A percentile compares a stretch with the other conserved stretches of the same genome.
Evolutionary conservation across 2,888 invertebrate genomes (phyloP).

Genomic region (Phyto melanocephala): DNA sequence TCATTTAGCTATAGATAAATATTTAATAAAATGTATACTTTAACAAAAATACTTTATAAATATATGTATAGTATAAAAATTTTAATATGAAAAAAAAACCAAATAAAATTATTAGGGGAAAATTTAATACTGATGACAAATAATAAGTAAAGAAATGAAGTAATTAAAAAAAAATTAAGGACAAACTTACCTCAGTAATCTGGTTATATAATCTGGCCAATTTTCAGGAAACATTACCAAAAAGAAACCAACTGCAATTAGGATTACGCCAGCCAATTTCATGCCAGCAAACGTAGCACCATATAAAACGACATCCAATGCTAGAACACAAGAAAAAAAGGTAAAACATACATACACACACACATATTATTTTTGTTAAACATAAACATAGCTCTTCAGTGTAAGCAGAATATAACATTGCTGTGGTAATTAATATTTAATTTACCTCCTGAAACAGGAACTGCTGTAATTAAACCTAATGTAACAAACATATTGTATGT

Average conservation of each 20-base stretch:
- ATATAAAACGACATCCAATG: conserved; percentile 91
- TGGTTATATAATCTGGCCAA: conserved; percentile 96
- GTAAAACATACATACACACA: no score
- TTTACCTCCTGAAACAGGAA: conserved; percentile 95
- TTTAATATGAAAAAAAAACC: background rate
- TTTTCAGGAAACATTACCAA: conserved; percentile 97
- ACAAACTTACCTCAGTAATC: conserved; percentile 87
- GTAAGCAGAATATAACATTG: background rate
- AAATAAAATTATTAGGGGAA: background rate
- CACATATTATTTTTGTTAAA: no score
- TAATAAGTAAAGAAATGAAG: background rate
- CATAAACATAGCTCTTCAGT: background rate
- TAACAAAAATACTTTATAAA: conserved; percentile 46
- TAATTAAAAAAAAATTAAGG: background rate
- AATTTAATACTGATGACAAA: conserved; percentile 1
- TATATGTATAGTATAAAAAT: background rate
- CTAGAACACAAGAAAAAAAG: conserved; percentile 79
- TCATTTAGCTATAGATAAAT: conserved; percentile 45
- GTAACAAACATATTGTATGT: conserved; percentile 97
- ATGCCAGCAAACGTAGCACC: conserved; percentile 93
- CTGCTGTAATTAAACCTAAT: conserved; percentile 94
- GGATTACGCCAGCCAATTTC: conserved; percentile 95
- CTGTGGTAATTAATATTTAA: background rate
- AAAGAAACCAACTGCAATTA: conserved; percentile 94
- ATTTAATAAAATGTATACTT: conserved; percentile 18